phyloP scores from a whole-genome alignment of 23 tunicate species.

The Trididemnum miniatum region DNA sequence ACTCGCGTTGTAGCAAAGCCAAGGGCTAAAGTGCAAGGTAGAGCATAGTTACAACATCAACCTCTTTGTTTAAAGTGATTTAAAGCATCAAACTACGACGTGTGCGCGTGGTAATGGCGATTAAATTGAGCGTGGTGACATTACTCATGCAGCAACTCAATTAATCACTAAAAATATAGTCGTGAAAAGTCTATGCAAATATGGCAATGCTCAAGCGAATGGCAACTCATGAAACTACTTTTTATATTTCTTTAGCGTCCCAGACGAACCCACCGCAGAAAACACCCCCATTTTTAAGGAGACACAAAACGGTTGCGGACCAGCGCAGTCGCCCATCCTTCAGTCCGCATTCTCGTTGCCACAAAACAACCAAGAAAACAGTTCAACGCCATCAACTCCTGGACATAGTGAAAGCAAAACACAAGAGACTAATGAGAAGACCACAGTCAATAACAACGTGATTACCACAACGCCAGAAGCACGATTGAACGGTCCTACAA shows the following conservation, averaged over 20 bases:
- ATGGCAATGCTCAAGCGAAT: too few species aligned
- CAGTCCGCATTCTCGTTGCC: conserved; percentile 77
- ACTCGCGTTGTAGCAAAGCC: too few species aligned
- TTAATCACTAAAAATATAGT: too few species aligned
- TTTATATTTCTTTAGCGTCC: neutral
- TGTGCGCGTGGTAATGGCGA: too few species aligned
- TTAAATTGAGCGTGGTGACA: too few species aligned
- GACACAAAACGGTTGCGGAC: conserved; percentile 41
- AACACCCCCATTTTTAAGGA: neutral
- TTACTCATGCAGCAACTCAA: too few species aligned
- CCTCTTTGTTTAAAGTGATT: too few species aligned
- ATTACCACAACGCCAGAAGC: conserved; percentile 48
- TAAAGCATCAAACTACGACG: too few species aligned
- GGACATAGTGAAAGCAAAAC: neutral
- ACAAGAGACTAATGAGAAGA: conserved; percentile 11
- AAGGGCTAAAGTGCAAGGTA: too few species aligned
- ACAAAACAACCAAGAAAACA: conserved; percentile 12
- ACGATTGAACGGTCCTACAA: conserved; percentile 61
- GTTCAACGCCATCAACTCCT: conserved; percentile 39
- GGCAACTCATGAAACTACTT: too few species aligned
- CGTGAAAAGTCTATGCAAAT: too few species aligned
- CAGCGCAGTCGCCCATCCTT: conserved; percentile 50
- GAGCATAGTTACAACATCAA: too few species aligned
- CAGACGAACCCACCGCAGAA: neutral
- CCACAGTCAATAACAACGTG: conserved; percentile 36